Evolutionary conservation across 2,113 vertebrate species (phyloP).

Genomic region (Clarias batrachus): DNA sequence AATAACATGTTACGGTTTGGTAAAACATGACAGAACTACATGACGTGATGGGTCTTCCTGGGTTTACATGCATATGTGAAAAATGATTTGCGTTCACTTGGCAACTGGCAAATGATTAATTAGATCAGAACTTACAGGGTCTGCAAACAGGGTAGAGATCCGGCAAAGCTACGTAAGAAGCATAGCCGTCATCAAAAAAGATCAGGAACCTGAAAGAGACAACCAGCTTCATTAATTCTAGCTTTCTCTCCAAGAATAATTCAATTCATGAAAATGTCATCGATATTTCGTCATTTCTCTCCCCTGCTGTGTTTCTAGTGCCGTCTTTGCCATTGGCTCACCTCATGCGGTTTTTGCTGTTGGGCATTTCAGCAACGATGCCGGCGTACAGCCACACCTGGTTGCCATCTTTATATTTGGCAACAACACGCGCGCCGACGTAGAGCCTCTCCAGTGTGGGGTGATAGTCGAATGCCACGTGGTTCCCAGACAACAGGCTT

Average conservation of each 20-base stretch:
- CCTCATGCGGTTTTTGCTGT: slow-evolving; percentile 93
- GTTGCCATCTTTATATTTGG: slow-evolving; percentile 93
- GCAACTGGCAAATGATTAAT: background rate
- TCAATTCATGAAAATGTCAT: background rate
- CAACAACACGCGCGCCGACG: slow-evolving; percentile 93
- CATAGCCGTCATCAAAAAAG: slow-evolving; percentile 97
- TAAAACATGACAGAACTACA: background rate
- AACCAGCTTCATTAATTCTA: background rate
- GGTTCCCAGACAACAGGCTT: slow-evolving; percentile 94
- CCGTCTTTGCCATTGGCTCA: slow-evolving; percentile 54
- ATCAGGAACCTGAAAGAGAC: slow-evolving; percentile 84
- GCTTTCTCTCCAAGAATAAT: background rate
- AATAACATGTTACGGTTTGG: background rate
- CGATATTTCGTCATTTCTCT: background rate
- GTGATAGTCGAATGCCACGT: slow-evolving; percentile 93
- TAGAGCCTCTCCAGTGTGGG: slow-evolving; percentile 81
- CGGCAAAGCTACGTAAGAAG: slow-evolving; percentile 88
- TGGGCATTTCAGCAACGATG: slow-evolving; percentile 94
- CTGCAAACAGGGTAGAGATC: slow-evolving; percentile 91
- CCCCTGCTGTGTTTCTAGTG: background rate
- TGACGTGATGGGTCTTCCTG: background rate
- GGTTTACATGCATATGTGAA: background rate
- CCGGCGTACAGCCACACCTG: slow-evolving; percentile 97
- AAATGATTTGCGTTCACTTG: background rate
- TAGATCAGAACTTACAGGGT: slow-evolving; percentile 76